Conservation (phyloP, 1,140 invertebrate species). For the Rhopalosiphum maidis region DNA sequence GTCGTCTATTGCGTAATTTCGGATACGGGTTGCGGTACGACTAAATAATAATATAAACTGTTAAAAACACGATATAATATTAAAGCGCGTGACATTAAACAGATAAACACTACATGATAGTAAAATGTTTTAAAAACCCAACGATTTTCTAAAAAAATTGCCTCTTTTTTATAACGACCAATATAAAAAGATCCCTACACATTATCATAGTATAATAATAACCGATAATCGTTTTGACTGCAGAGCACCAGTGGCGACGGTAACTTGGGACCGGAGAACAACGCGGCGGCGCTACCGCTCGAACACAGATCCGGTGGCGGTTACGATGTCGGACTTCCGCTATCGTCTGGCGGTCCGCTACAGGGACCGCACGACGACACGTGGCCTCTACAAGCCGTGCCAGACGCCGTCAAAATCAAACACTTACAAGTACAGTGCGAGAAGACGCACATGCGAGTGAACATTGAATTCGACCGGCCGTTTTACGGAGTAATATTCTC, state of each 20-base stretch:
- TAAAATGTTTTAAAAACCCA: too few relatives aligned
- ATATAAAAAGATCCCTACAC: too few relatives aligned
- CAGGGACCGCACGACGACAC: conserved; percentile 70
- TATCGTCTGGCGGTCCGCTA: conserved; percentile 57
- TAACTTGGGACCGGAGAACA: conserved; percentile 59
- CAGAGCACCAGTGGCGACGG: conserved; percentile 61
- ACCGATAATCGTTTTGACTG: neutral
- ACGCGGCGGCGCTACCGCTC: conserved; percentile 59
- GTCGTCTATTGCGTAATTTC: neutral
- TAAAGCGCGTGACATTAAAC: too few relatives aligned
- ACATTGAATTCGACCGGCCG: conserved; percentile 91
- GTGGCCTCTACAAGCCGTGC: conserved; percentile 78
- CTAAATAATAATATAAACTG: too few relatives aligned
- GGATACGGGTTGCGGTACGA: too few relatives aligned
- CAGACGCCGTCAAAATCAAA: conserved; percentile 89
- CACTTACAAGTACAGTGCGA: conserved; percentile 93
- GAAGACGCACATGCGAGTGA: conserved; percentile 93
- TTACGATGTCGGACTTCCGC: conserved; percentile 60
- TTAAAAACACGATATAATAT: too few relatives aligned
- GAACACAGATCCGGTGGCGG: conserved; percentile 61
- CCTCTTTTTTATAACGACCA: too few relatives aligned
- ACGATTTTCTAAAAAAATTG: too few relatives aligned
- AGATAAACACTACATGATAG: too few relatives aligned
- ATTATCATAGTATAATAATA: neutral
- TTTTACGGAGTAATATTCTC: conserved; percentile 97